These are phyloP conservation scores for Tonatia bakeri DNA, from an alignment of 2,113 vertebrate genomes.

Conservation along the genomic window DNA sequence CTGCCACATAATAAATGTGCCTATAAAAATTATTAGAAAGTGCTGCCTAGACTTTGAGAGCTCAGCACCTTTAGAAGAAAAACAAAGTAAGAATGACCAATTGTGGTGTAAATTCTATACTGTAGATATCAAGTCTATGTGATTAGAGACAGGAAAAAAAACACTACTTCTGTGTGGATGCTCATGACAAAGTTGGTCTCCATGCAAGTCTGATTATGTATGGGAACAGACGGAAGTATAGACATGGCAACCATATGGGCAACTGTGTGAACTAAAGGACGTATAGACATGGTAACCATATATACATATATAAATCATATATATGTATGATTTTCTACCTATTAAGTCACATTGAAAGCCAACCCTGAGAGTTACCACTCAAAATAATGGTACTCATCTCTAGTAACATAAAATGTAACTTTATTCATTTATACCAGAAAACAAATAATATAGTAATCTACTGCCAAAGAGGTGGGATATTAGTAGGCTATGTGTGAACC, in stretches of 20 bases:
- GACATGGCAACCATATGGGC: neutral
- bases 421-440: neutral
- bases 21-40: neutral
- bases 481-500: neutral
- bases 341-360: neutral
- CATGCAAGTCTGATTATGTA: neutral
- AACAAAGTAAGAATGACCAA: neutral
- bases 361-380: neutral
- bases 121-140: neutral
- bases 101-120: neutral
- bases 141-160: neutral
- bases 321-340: neutral
- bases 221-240: neutral
- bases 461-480: neutral
- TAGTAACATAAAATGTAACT: neutral
- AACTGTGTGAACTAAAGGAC: no score
- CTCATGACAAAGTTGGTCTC: neutral
- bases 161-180: neutral
- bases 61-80: neutral
- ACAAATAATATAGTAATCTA: neutral
- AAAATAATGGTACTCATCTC: neutral
- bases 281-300: no score
- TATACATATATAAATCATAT: no score
- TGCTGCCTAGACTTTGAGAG: neutral
- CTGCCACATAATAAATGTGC: neutral